phyloP scores from a whole-genome alignment of 2,113 vertebrate species.

The Indri indri region DNA sequence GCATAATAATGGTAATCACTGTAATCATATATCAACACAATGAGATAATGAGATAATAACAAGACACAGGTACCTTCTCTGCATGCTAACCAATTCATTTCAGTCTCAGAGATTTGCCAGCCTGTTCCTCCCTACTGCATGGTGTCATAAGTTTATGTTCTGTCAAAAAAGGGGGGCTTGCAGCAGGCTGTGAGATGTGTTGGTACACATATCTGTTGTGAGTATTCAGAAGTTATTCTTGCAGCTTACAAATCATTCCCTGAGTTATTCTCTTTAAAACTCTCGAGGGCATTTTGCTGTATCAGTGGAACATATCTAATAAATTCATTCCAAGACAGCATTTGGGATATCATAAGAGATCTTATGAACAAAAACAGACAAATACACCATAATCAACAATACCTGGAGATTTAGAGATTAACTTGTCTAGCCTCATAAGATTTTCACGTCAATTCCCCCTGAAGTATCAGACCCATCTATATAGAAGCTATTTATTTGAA shows the following conservation, averaged over 20 bases:
- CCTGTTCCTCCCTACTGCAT: background rate
- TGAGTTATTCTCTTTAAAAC: background rate
- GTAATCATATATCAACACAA: conserved; percentile 49
- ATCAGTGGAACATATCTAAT: background rate
- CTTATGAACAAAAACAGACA: background rate
- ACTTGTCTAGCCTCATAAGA: background rate
- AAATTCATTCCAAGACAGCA: background rate
- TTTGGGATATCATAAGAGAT: conserved; percentile 10
- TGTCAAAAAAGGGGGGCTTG: background rate
- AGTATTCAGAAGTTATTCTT: background rate
- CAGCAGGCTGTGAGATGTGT: background rate
- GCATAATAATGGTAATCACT: conserved; percentile 14
- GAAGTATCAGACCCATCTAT: conserved; percentile 14
- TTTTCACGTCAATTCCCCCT: conserved; percentile 29
- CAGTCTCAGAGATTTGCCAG: background rate
- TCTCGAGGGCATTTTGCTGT: background rate
- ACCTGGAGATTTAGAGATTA: conserved; percentile 25
- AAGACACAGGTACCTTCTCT: conserved; percentile 20
- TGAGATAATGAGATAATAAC: conserved; percentile 15
- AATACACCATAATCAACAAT: background rate
- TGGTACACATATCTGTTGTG: background rate
- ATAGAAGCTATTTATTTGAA: conserved; percentile 31
- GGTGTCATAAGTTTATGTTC: background rate
- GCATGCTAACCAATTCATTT: background rate
- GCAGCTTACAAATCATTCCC: background rate